phyloP scores from a whole-genome alignment of 2,888 invertebrate species.

The Ornithoptera alexandrae region DNA sequence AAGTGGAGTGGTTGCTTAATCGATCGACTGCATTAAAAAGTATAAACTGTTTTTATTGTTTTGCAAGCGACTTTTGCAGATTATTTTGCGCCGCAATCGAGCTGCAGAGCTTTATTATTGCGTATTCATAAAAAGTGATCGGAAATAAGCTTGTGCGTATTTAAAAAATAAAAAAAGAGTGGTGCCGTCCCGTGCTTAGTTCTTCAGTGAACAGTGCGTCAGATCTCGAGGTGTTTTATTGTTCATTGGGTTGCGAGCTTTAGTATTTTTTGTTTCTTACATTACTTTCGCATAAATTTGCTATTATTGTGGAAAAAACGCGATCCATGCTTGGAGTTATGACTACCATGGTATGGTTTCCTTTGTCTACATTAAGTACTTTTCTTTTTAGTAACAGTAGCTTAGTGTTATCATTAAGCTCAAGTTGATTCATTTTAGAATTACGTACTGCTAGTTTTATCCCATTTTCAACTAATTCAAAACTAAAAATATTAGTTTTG shows the following conservation, averaged over 20 bases:
- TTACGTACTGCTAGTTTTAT: slow-evolving; percentile 26
- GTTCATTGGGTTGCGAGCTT: slow-evolving; percentile 70
- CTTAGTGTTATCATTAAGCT: slow-evolving; percentile 41
- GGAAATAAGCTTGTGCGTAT: slow-evolving; percentile 46
- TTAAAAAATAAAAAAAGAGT: slow-evolving; percentile 47
- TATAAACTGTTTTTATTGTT: slow-evolving; percentile 69
- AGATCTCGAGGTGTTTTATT: slow-evolving; percentile 62
- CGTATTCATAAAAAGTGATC: slow-evolving; percentile 48
- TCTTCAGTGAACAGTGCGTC: slow-evolving; percentile 70
- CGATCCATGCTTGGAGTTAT: slow-evolving; percentile 80
- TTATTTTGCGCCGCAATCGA: slow-evolving; percentile 64
- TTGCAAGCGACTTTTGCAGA: slow-evolving; percentile 61
- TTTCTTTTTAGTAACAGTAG: slow-evolving; percentile 66
- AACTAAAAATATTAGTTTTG: slow-evolving; percentile 11
- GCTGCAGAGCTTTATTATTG: slow-evolving; percentile 48
- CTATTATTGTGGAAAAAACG: slow-evolving; percentile 68
- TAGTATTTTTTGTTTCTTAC: slow-evolving; percentile 53
- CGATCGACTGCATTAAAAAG: slow-evolving; percentile 77
- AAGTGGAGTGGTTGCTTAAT: slow-evolving; percentile 63
- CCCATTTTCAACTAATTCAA: slow-evolving; percentile 9
- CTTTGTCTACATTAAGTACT: slow-evolving; percentile 74
- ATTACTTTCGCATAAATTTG: slow-evolving; percentile 59
- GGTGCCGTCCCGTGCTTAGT: slow-evolving; percentile 76
- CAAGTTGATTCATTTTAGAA: slow-evolving; percentile 35
- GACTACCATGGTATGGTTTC: slow-evolving; percentile 80